Percentiles rank a stretch among this genome's conserved stretches.
Evolutionary conservation across 2,888 invertebrate species (phyloP).

Genomic region (Drosophila colorata): DNA sequence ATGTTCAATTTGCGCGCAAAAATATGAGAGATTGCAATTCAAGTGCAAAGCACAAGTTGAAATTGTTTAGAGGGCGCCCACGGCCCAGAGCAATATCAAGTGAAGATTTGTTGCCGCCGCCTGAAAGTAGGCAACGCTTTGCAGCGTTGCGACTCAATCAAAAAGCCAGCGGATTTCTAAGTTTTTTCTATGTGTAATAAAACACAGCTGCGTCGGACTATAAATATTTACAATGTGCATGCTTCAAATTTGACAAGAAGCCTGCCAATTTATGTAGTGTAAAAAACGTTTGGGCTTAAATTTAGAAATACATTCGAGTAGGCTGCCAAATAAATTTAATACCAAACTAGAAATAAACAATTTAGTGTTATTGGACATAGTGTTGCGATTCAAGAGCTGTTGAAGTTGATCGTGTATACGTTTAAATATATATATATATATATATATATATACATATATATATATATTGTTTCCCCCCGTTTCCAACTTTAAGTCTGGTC

Average conservation of each 20-base stretch:
- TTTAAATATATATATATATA: background rate
- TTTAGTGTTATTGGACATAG: too few species aligned
- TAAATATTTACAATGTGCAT: constrained; percentile 23
- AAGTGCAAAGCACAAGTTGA: background rate
- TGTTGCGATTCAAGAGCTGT: background rate
- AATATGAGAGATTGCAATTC: constrained; percentile 13
- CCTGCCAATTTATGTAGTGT: background rate
- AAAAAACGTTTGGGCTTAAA: background rate
- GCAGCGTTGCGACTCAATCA: background rate
- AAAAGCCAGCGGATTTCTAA: background rate
- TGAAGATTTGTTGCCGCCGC: constrained; percentile 30
- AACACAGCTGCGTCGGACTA: constrained; percentile 11
- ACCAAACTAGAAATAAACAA: background rate
- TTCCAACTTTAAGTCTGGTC: background rate
- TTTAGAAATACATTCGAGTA: background rate
- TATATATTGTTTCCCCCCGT: too few species aligned
- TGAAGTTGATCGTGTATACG: background rate
- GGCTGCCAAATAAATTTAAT: background rate
- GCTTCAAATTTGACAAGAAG: background rate
- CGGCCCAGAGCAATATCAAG: constrained; percentile 5
- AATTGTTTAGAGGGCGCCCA: constrained; percentile 23
- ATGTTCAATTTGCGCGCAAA: constrained; percentile 14
- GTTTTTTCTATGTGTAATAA: constrained; percentile 4
- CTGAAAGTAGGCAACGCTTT: constrained; percentile 64
- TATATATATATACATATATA: background rate